A percentile compares a stretch with the other conserved stretches of the same genome.
phyloP scores from a whole-genome alignment of 2,113 vertebrate genomes.

The Hiodon tergisus region DNA sequence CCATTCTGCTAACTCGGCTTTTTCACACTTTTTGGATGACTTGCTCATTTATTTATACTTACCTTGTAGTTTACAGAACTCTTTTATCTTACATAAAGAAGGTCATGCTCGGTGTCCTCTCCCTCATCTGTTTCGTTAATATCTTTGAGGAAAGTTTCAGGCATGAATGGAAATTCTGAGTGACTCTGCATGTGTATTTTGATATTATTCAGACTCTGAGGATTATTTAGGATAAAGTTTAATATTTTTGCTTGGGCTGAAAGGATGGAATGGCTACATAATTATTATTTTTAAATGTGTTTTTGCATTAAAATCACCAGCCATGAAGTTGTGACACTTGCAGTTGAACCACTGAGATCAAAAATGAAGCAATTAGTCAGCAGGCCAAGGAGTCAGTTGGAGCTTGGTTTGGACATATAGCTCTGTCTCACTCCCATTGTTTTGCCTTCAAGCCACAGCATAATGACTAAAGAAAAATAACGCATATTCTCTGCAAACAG shows the following conservation, averaged over 20 bases:
- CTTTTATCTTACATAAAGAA: too few species aligned
- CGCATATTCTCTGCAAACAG: background rate
- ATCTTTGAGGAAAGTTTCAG: too few species aligned
- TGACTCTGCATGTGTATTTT: too few species aligned
- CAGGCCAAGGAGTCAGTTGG: conserved; percentile 1
- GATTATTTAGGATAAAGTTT: too few species aligned
- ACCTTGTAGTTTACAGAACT: background rate
- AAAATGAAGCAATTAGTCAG: conserved; percentile 21
- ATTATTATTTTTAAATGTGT: background rate
- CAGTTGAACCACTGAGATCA: conserved; percentile 6
- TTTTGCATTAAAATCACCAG: conserved; percentile 4
- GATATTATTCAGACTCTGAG: too few species aligned
- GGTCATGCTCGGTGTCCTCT: too few species aligned
- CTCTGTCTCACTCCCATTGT: conserved; percentile 11
- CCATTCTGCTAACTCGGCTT: background rate
- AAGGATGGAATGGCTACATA: conserved; percentile 4
- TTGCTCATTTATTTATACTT: conserved; percentile 15
- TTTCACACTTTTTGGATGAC: conserved; percentile 17
- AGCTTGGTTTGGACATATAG: conserved; percentile 13
- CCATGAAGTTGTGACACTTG: background rate
- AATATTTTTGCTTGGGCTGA: background rate
- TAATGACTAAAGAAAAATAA: background rate
- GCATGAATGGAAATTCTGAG: too few species aligned
- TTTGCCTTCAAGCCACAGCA: background rate
- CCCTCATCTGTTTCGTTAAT: too few species aligned